These are phyloP conservation scores for Heptranchias perlo DNA, from an alignment of 2,113 vertebrate species.

Conservation along the genomic window DNA sequence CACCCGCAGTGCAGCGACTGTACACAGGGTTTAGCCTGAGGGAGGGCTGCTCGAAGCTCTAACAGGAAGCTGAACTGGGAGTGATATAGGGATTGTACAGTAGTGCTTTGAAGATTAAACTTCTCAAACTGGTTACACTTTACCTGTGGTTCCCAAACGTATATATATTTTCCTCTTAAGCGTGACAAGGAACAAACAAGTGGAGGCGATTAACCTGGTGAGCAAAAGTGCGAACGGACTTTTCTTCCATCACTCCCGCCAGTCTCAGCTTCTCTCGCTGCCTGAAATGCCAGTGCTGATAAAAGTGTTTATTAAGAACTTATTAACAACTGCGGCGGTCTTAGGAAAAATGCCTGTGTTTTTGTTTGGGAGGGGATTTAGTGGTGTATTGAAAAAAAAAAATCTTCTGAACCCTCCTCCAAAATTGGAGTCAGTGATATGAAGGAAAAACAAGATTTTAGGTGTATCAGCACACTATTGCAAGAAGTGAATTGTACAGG, in stretches of 20 bases:
- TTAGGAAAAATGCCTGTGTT: not conserved
- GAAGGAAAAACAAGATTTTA: not conserved
- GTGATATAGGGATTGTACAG: not conserved
- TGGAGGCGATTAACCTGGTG: not conserved
- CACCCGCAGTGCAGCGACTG: not conserved
- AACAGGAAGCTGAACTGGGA: not conserved
- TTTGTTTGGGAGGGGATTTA: not conserved
- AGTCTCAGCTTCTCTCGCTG: not conserved
- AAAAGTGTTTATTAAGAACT: not conserved
- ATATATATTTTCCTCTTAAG: not conserved
- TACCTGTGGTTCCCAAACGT: not conserved
- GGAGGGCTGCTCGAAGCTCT: not conserved
- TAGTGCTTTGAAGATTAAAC: not conserved
- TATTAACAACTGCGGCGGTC: not conserved
- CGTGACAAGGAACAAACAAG: not conserved
- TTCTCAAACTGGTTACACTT: not conserved
- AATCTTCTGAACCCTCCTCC: not conserved
- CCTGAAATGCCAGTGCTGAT: not conserved
- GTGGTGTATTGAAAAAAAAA: not conserved
- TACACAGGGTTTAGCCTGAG: not conserved
- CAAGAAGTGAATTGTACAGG: not conserved
- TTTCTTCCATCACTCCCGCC: not conserved
- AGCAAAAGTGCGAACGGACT: not conserved
- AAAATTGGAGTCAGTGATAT: not conserved
- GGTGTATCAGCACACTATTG: not conserved